phyloP scores from a whole-genome alignment of 2,113 vertebrate genomes.

The Scortum barcoo region DNA sequence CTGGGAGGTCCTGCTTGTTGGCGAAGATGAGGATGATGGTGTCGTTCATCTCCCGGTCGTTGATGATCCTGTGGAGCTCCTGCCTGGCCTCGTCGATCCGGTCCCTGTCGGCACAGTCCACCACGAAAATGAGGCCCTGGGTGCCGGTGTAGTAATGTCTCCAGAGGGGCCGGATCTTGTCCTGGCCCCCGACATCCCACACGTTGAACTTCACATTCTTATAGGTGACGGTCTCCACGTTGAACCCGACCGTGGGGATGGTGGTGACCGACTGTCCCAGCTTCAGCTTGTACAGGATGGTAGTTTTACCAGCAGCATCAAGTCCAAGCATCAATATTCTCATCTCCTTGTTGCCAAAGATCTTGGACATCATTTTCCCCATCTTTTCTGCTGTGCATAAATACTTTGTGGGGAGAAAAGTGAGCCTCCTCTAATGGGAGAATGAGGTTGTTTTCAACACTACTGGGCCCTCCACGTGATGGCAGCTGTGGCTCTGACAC shows the following conservation, averaged over 20 bases:
- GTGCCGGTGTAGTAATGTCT: constrained; percentile 99
- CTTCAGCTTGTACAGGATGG: constrained; percentile 98
- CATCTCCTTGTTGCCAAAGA: constrained; percentile 99
- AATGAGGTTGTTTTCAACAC: constrained; percentile 3
- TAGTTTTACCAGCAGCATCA: constrained; percentile 98
- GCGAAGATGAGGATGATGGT: constrained; percentile 99
- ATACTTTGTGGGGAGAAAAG: constrained; percentile 65
- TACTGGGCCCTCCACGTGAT: constrained; percentile 64
- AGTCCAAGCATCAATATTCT: constrained; percentile 99
- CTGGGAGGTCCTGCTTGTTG: constrained; percentile 99
- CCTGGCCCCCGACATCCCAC: constrained; percentile 99
- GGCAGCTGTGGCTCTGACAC: constrained; percentile 51
- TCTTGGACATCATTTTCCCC: constrained; percentile 99
- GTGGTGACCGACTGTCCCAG: constrained; percentile 99
- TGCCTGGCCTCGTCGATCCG: constrained; percentile 97
- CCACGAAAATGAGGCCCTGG: constrained; percentile 98
- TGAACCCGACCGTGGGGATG: constrained; percentile 98
- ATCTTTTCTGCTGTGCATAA: constrained; percentile 88
- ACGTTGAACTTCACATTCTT: constrained; percentile 99
- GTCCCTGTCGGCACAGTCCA: constrained; percentile 98
- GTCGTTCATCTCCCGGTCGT: constrained; percentile 98
- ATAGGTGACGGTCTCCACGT: constrained; percentile 98
- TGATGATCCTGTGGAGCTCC: constrained; percentile 98
- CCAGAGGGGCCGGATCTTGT: constrained; percentile 98
- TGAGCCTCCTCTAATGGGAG: constrained; percentile 37